Conservation (phyloP, 1,140 invertebrate species). For the Apis florea region DNA sequence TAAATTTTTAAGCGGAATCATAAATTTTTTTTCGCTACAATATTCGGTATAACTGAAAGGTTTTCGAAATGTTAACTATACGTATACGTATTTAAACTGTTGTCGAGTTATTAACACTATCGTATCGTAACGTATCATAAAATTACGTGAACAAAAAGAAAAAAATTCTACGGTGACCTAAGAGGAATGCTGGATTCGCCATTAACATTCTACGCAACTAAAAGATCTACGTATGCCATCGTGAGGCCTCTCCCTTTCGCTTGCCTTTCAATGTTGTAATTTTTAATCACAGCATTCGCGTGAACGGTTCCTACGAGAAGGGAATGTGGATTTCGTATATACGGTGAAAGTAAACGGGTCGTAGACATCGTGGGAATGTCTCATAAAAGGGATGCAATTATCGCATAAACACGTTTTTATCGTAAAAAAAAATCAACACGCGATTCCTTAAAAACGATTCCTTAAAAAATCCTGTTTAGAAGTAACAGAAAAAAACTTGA, state of each 20-base stretch:
- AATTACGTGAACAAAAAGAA: neutral
- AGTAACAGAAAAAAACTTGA: conserved; percentile 1
- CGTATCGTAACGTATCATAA: neutral
- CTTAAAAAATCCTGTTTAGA: too few species aligned
- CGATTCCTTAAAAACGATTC: too few species aligned
- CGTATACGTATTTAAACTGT: too few species aligned
- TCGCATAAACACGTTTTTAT: neutral
- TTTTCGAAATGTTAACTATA: too few species aligned
- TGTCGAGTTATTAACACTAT: neutral
- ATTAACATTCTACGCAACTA: conserved; percentile 30
- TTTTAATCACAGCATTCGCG: conserved; percentile 32
- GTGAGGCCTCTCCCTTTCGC: conserved; percentile 26
- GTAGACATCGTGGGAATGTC: neutral
- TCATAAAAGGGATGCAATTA: conserved; percentile 1
- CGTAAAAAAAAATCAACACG: too few species aligned
- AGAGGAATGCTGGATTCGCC: conserved; percentile 31
- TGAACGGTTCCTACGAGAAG: conserved; percentile 3
- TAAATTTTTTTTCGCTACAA: too few species aligned
- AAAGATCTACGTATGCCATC: conserved; percentile 28
- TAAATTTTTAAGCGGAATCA: too few species aligned
- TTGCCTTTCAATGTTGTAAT: conserved; percentile 6
- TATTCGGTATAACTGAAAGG: too few species aligned
- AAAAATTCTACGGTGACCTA: conserved; percentile 10
- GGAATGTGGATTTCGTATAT: neutral
- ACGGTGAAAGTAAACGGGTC: conserved; percentile 43